These are phyloP conservation scores for Pristionchus exspectatus DNA, from an alignment of 2,888 invertebrate species.

Conservation along the genomic window DNA sequence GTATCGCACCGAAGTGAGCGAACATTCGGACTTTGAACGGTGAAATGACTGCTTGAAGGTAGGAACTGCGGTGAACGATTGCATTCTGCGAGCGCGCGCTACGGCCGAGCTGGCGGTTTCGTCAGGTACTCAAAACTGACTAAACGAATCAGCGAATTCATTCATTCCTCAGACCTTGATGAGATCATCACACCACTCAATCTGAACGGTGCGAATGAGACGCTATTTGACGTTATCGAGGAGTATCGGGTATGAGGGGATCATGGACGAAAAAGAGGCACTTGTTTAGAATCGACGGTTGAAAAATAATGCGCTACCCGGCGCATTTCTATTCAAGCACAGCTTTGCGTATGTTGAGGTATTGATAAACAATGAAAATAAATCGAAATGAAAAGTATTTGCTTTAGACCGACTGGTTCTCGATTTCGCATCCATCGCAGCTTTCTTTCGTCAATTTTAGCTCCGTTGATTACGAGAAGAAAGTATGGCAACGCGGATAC, in stretches of 20 bases:
- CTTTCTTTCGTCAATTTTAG: background rate
- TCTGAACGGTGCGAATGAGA: background rate
- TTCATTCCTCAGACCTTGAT: constrained; percentile 35
- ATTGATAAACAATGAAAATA: background rate
- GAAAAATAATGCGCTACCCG: background rate
- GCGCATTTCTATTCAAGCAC: constrained; percentile 39
- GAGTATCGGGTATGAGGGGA: background rate
- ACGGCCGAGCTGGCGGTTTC: constrained; percentile 32
- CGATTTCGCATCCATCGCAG: constrained; percentile 9
- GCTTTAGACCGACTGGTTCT: constrained; percentile 22
- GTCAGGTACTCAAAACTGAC: background rate
- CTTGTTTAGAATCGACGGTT: background rate
- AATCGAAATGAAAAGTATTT: background rate
- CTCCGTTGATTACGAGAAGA: background rate
- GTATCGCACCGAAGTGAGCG: constrained; percentile 49
- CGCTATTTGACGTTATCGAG: constrained; percentile 10
- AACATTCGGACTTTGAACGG: background rate
- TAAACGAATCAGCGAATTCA: too few species aligned
- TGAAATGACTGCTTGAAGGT: constrained; percentile 8
- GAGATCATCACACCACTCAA: constrained; percentile 50
- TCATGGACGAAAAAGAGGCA: background rate
- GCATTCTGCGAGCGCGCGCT: constrained; percentile 39
- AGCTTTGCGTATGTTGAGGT: constrained; percentile 51
- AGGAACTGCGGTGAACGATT: constrained; percentile 50
- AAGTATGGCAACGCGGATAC: constrained; percentile 45